Percentiles rank a stretch among this genome's conserved stretches.
Conservation (phyloP, 1,140 invertebrate species). For the Atta cephalotes region DNA sequence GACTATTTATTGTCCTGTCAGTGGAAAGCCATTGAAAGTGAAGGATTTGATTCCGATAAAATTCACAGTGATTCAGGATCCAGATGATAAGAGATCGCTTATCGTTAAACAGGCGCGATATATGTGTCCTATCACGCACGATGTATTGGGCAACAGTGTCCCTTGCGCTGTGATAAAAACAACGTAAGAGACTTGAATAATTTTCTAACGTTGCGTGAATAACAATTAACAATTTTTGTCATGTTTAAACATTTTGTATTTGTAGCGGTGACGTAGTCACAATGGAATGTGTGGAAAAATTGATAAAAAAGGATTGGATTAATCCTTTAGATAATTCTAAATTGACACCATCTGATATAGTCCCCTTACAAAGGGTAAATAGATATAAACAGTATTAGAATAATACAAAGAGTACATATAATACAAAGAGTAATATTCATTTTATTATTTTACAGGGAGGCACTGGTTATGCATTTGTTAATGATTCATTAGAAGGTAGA, state of each 20-base stretch:
- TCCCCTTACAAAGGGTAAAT: constrained; percentile 94
- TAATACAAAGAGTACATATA: background rate
- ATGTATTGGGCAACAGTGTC: constrained; percentile 97
- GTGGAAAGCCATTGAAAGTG: constrained; percentile 94
- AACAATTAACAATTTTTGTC: background rate
- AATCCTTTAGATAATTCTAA: constrained; percentile 96
- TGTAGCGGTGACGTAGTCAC: constrained; percentile 97
- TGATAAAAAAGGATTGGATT: constrained; percentile 98
- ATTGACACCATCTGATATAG: constrained; percentile 97
- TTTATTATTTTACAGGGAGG: constrained; percentile 91
- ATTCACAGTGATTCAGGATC: constrained; percentile 96
- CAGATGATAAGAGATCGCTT: constrained; percentile 93
- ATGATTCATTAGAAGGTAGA: constrained; percentile 93
- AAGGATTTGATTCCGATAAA: constrained; percentile 98
- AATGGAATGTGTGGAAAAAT: constrained; percentile 97
- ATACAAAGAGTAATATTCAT: constrained; percentile 25
- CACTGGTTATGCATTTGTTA: constrained; percentile 97
- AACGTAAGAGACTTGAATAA: constrained; percentile 89
- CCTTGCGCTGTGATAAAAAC: constrained; percentile 96
- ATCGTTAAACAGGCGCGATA: constrained; percentile 96
- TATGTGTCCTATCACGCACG: constrained; percentile 99
- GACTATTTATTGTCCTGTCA: constrained; percentile 97
- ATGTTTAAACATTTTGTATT: constrained; percentile 11
- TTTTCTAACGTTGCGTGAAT: background rate
- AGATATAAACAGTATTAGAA: background rate